Conservation (phyloP, 2,113 vertebrate genomes). For the Pangasianodon hypophthalmus region DNA sequence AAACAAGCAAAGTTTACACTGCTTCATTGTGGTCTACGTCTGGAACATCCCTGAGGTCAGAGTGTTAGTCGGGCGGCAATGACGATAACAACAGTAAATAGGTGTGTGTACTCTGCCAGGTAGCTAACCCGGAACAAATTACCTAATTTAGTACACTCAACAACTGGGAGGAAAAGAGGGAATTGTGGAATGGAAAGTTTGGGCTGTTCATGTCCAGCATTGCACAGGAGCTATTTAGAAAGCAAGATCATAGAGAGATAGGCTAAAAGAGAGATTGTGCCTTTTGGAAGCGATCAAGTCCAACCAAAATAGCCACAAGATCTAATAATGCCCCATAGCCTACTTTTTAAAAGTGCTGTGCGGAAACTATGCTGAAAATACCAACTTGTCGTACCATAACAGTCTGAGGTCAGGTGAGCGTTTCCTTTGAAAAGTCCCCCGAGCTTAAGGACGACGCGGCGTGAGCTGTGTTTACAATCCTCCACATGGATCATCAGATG, state of each 20-base stretch:
- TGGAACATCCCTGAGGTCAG: constrained; percentile 40
- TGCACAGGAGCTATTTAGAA: constrained; percentile 2
- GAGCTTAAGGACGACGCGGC: not conserved
- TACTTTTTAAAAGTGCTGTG: not conserved
- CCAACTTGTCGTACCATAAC: not conserved
- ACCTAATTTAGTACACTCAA: constrained; percentile 25
- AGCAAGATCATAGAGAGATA: constrained; percentile 37
- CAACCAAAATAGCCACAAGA: constrained; percentile 1
- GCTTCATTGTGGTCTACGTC: constrained; percentile 35
- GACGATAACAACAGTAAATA: constrained; percentile 43
- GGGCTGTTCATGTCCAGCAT: not conserved
- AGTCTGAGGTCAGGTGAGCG: not conserved
- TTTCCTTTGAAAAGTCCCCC: not conserved
- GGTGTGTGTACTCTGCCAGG: constrained; percentile 6
- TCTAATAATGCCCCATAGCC: not conserved
- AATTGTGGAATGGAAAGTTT: not conserved
- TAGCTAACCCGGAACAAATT: constrained; percentile 26
- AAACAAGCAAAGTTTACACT: constrained; percentile 48
- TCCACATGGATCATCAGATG: constrained; percentile 4
- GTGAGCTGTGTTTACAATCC: not conserved
- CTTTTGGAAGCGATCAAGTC: not conserved
- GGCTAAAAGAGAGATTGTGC: not conserved
- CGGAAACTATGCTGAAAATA: constrained; percentile 20
- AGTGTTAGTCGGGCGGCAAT: constrained; percentile 33
- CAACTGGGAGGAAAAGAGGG: constrained; percentile 20